A percentile compares a stretch with the other conserved stretches of the same genome.
Evolutionary conservation across 2,113 vertebrate species (phyloP).

Genomic region (Pleuronectes platessa): DNA sequence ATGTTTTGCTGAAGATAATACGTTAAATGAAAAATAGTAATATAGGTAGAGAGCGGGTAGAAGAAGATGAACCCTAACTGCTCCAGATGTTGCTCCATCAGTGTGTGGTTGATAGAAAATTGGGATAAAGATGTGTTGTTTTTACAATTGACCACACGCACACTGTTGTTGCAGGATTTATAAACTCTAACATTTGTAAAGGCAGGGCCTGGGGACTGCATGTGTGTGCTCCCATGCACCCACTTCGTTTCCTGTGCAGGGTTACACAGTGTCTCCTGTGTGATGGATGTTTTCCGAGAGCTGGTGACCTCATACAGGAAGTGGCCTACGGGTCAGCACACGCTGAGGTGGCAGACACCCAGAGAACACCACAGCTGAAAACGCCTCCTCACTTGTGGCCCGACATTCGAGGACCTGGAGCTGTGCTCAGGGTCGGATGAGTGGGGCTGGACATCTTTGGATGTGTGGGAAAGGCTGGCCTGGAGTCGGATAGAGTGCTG

Average conservation of each 20-base stretch:
- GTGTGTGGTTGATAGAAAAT: background rate
- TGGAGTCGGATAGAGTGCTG: slow-evolving; percentile 11
- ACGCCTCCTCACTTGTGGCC: slow-evolving; percentile 5
- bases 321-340: slow-evolving; percentile 67
- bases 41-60: background rate
- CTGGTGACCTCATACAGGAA: slow-evolving; percentile 78
- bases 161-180: slow-evolving; percentile 35
- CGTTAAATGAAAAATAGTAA: background rate
- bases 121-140: too few species aligned
- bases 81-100: background rate
- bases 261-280: slow-evolving; percentile 40
- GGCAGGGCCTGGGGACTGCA: background rate
- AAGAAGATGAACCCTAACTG: background rate
- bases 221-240: slow-evolving; percentile 30
- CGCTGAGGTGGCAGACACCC: slow-evolving; percentile 55
- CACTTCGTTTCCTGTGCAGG: slow-evolving; percentile 64
- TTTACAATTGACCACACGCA: background rate
- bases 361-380: slow-evolving; percentile 52
- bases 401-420: slow-evolving; percentile 15
- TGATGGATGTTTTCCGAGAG: slow-evolving; percentile 78
- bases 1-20: background rate
- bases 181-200: slow-evolving; percentile 17
- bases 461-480: slow-evolving; percentile 18
- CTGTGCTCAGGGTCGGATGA: background rate
- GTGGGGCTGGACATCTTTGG: slow-evolving; percentile 24